Base-by-base conservation (phyloP, 2,113 vertebrate genomes). In the Malurus cyaneus region DNA sequence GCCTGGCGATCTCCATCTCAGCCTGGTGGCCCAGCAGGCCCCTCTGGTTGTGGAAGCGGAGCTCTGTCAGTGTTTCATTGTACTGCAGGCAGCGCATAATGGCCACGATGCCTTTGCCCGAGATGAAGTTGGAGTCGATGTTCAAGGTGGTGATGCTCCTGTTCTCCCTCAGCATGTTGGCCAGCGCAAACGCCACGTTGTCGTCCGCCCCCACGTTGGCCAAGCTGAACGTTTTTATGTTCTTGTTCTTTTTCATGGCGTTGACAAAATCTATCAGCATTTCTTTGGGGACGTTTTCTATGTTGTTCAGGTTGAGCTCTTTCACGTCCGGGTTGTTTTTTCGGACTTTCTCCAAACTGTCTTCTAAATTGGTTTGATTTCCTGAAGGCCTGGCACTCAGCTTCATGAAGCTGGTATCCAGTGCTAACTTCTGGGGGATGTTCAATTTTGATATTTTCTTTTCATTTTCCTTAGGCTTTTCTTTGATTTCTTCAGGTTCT, bases 11-110 rank as follows among this genome's bases (percentile, higher is more conserved):
- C 95, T 99, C 99, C 98, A 99, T 99, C 93, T 99, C 99, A 0
- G 99, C 98, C 3, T 99, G 99, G 95, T 99, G 99, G 76, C 99
- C 99, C 92, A 99, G 94, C 99, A 99, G 98, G 97, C 99, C 98
- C n/a, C 99, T 97, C 96, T 99, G 99, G 91, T 99, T 99, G 98
- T 99, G 99, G 77, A 99, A 99, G n/a, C 99, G 98, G 41, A 99
- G 97, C 93, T 99, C 99, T 0, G 98, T 99, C 46, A 99, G 98
- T 0, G 98, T 98, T 97, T 99, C 99, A 0, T 99, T 99, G 96
- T 99, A 99, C 91, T 99, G 99, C 46, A 99, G 98, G 93, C 99
- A 99, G 23, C 99, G 98, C 97, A 99, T 97, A 93, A 99, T 98
- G 64, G 99, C 99, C 1, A 99, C 98, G 2, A 99, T 98, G 12